These are phyloP conservation scores for Neofelis nebulosa DNA, from an alignment of 2,113 vertebrate genomes.

Conservation along the genomic window DNA sequence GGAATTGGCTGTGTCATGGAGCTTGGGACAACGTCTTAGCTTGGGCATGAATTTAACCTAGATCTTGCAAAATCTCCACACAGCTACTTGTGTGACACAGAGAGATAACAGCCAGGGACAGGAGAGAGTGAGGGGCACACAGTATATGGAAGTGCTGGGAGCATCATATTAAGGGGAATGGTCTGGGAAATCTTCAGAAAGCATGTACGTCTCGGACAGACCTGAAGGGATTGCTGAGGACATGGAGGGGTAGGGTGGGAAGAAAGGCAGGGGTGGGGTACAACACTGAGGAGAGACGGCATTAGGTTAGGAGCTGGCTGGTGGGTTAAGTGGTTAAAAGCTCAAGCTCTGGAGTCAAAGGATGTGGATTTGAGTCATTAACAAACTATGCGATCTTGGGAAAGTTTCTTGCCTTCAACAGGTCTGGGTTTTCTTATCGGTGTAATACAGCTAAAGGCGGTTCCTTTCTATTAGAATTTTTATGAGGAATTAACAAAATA, in stretches of 20 bases:
- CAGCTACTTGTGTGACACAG: neutral
- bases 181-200: neutral
- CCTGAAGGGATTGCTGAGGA: neutral
- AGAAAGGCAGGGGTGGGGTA: neutral
- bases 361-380: neutral
- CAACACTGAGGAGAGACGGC: neutral
- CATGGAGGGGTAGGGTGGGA: neutral
- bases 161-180: neutral
- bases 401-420: neutral
- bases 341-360: neutral
- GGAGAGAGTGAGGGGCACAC: neutral
- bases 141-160: neutral
- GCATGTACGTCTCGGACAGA: neutral
- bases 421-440: neutral
- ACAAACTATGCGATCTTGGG: neutral
- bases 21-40: neutral
- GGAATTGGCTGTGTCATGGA: neutral
- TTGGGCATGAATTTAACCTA: neutral
- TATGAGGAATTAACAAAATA: conserved; percentile 30
- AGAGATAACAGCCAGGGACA: neutral
- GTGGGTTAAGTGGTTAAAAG: neutral
- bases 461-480: neutral
- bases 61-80: conserved; percentile 14
- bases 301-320: too few relatives aligned
- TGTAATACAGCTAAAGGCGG: neutral